Percentiles rank a stretch among this genome's conserved stretches.
phyloP scores from a whole-genome alignment of 2,113 vertebrate species.

The Lophius piscatorius region DNA sequence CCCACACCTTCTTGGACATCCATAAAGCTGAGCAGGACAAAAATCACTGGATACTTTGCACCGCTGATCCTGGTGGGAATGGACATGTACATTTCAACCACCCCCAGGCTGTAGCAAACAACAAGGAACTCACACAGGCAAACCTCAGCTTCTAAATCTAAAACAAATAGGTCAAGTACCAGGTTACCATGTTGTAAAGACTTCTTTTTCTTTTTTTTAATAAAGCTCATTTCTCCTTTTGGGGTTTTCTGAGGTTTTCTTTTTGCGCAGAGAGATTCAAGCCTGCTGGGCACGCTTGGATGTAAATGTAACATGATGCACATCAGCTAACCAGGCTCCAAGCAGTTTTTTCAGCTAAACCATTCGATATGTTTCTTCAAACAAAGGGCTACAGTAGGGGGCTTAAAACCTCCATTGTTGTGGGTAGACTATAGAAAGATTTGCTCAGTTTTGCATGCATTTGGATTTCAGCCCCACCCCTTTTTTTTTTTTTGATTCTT shows the following conservation, averaged over 20 bases:
- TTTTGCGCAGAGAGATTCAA: neutral
- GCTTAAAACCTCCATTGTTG: neutral
- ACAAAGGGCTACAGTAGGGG: neutral
- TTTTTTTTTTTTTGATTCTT: too few relatives aligned
- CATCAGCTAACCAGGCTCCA: neutral
- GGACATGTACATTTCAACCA: slow-evolving; percentile 59
- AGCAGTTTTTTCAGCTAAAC: slow-evolving; percentile 10
- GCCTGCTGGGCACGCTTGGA: neutral
- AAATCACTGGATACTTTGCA: slow-evolving; percentile 90
- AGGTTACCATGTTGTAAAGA: neutral
- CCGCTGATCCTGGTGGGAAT: slow-evolving; percentile 72
- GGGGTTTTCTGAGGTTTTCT: neutral
- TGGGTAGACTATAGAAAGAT: neutral
- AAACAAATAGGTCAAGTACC: neutral
- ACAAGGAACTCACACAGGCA: slow-evolving; percentile 6
- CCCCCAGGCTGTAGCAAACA: neutral
- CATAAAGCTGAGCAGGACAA: slow-evolving; percentile 85
- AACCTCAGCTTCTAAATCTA: neutral
- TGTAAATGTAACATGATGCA: slow-evolving; percentile 5
- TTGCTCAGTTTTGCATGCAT: neutral
- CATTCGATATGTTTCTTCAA: slow-evolving; percentile 30
- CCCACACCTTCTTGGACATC: slow-evolving; percentile 87
- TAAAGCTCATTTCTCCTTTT: slow-evolving; percentile 2
- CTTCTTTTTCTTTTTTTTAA: neutral
- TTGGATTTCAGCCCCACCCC: neutral